A percentile compares a stretch with the other conserved stretches of the same genome.
These are phyloP conservation scores for Larimichthys crocea DNA, from an alignment of 2,113 vertebrate genomes.

Conservation along the genomic window DNA sequence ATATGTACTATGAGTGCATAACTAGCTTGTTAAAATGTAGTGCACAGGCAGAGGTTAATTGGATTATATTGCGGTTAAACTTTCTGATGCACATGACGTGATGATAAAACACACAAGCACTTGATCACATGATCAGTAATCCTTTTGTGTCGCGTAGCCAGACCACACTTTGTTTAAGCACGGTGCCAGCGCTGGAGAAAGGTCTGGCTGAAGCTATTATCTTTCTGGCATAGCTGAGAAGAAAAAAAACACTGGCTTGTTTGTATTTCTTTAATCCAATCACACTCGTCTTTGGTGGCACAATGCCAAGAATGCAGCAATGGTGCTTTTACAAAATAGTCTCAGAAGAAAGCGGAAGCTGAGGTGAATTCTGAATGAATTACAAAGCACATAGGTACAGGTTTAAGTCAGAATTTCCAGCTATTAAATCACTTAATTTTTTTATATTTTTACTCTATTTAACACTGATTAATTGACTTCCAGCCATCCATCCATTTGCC, in stretches of 20 bases:
- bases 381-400: not conserved
- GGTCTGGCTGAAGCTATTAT: too few relatives aligned
- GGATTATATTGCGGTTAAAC: not conserved
- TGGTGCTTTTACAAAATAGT: too few relatives aligned
- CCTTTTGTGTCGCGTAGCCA: not conserved
- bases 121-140: not conserved
- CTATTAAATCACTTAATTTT: not conserved
- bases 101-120: not conserved
- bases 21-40: conserved; percentile 7
- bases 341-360: too few relatives aligned
- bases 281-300: too few relatives aligned
- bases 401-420: not conserved
- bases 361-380: too few relatives aligned
- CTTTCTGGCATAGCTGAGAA: too few relatives aligned
- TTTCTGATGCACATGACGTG: not conserved
- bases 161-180: too few relatives aligned
- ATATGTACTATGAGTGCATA: conserved; percentile 23
- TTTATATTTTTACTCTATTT: too few relatives aligned
- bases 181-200: too few relatives aligned
- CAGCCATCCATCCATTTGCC: not conserved
- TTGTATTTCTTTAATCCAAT: too few relatives aligned
- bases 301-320: too few relatives aligned
- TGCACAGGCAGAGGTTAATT: not conserved
- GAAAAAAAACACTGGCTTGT: too few relatives aligned
- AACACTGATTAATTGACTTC: not conserved